phyloP scores from a whole-genome alignment of 1,140 invertebrate species.

The Palaemon carinicauda region DNA sequence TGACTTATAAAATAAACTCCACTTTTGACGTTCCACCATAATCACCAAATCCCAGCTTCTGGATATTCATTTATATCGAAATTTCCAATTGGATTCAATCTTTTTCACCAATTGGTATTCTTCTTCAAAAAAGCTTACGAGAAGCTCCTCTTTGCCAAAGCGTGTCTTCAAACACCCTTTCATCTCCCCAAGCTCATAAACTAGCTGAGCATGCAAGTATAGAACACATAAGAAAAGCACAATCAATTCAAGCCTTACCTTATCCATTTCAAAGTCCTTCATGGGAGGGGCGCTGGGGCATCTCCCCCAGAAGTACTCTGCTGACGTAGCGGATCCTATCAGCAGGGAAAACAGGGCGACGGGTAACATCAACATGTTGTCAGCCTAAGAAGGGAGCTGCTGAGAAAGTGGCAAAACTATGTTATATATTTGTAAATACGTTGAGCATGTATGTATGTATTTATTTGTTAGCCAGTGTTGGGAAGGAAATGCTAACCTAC shows the following conservation, averaged over 20 bases:
- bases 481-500: too few relatives aligned
- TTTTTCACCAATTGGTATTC: too few relatives aligned
- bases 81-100: too few relatives aligned
- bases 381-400: neutral
- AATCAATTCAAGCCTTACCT: neutral
- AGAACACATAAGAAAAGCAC: neutral
- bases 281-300: conserved; percentile 17
- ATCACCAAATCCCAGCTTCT: too few relatives aligned
- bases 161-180: too few relatives aligned
- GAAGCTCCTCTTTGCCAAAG: too few relatives aligned
- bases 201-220: neutral
- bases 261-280: conserved; percentile 23
- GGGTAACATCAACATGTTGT: neutral
- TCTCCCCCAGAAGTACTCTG: neutral
- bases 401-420: neutral
- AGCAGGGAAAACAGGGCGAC: neutral
- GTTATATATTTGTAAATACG: neutral
- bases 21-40: too few relatives aligned
- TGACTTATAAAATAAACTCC: too few relatives aligned
- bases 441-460: neutral
- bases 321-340: neutral
- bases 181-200: too few relatives aligned
- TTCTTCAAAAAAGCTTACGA: too few relatives aligned
- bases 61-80: too few relatives aligned
- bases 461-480: too few relatives aligned